These are phyloP conservation scores for Ischnura elegans DNA, from an alignment of 2,888 invertebrate genomes.

Conservation along the genomic window DNA sequence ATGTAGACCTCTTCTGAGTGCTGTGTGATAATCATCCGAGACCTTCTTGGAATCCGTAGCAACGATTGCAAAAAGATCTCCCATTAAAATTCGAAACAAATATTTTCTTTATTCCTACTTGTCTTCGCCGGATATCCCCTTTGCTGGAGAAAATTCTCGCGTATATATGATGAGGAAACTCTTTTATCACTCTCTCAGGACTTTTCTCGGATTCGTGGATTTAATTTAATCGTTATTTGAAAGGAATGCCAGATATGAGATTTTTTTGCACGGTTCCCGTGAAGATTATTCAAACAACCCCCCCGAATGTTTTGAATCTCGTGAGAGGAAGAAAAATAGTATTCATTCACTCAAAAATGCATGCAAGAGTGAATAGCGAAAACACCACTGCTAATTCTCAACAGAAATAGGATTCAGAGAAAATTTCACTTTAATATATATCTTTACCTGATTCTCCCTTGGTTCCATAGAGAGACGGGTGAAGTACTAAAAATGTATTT, in stretches of 20 bases:
- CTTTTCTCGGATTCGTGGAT: background rate
- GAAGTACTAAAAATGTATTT: too few relatives aligned
- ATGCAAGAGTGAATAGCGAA: too few relatives aligned
- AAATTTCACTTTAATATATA: too few relatives aligned
- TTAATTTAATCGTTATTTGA: background rate
- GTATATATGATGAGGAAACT: constrained; percentile 8
- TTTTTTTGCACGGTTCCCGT: background rate
- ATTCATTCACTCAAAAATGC: too few relatives aligned
- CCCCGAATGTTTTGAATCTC: background rate
- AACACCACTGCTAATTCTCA: too few relatives aligned
- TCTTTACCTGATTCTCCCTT: too few relatives aligned
- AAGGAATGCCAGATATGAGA: constrained; percentile 19
- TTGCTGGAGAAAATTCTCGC: background rate
- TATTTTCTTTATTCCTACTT: background rate
- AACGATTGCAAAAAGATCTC: background rate
- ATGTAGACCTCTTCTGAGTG: background rate
- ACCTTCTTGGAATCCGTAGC: background rate
- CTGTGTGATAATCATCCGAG: background rate
- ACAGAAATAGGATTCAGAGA: too few relatives aligned
- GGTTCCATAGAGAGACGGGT: too few relatives aligned
- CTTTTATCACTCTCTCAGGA: background rate
- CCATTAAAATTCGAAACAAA: background rate
- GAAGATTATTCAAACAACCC: background rate
- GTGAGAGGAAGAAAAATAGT: background rate
- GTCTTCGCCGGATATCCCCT: background rate